Conservation (phyloP, 2,797 vertebrate genomes). For the Gadopsis marmoratus region DNA sequence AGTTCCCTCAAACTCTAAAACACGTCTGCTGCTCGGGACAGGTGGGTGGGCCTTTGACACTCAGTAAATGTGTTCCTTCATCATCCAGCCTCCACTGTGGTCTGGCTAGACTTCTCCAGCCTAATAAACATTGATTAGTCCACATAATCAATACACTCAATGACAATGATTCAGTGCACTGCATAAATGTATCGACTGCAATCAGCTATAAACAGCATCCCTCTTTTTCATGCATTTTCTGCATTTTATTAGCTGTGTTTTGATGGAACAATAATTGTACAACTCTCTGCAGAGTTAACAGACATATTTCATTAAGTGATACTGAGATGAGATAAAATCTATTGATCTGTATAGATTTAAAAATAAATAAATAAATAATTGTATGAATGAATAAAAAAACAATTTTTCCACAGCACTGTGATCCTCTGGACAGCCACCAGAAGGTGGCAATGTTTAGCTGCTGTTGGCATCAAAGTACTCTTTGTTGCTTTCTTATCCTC, state of each 20-base stretch:
- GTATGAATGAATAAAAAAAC: conserved; percentile 12
- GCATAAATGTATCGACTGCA: conserved; percentile 81
- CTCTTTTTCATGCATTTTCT: conserved; percentile 70
- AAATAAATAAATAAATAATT: conserved; percentile 43
- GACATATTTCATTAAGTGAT: conserved; percentile 69
- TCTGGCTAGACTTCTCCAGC: conserved; percentile 60
- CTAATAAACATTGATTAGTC: conserved; percentile 82
- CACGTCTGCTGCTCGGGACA: conserved; percentile 30
- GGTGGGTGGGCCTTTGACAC: conserved; percentile 64
- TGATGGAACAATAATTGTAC: conserved; percentile 66
- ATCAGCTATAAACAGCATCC: conserved; percentile 64
- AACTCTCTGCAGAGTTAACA: conserved; percentile 52
- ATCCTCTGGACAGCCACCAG: conserved; percentile 37
- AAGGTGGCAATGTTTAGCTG: conserved; percentile 77
- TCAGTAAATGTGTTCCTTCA: conserved; percentile 75
- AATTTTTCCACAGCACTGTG: not conserved
- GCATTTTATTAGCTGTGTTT: conserved; percentile 64
- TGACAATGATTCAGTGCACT: conserved; percentile 84
- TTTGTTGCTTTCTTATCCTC: conserved; percentile 13
- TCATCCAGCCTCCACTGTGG: conserved; percentile 74
- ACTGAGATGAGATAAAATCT: conserved; percentile 59
- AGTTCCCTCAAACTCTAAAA: conserved; percentile 30
- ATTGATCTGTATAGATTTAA: conserved; percentile 66
- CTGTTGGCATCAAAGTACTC: conserved; percentile 13
- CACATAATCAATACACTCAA: conserved; percentile 83